Base-by-base conservation (phyloP, 92 coral and sea anemone genomes). In the Zoanthus sociatus region DNA sequence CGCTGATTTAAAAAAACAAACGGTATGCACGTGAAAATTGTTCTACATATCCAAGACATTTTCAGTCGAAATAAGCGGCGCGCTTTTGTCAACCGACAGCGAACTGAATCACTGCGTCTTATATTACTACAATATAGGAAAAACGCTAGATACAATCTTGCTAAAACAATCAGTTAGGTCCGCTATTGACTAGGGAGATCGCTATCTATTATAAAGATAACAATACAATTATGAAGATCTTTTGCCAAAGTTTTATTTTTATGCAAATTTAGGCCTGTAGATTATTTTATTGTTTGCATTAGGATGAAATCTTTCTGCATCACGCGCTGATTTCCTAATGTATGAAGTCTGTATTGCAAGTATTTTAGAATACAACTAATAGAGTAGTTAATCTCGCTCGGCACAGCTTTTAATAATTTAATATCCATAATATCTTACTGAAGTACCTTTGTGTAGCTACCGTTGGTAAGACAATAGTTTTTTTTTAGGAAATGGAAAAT, bases 181-280 rank as follows among this genome's bases (percentile, higher is more conserved):
- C 70, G 21, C 76, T 17, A 17, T 30, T 16, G 55, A 46, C 75
- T 37, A 37, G 42, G 42, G 42, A 37, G 50, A 47, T 10, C 46
- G 63, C 16, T 20, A 26, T 73, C 26, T 56, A 45, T 20, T 13
- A 42, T 5, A 16, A 15, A 81, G 61, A 81, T 54, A 81, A 31
- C 44, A 47, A 81, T 33, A 26, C 85, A 66, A 46, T 64, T 30
- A 12, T 30, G 74, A 64, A 47, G 8, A 9, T 8, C 46, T 81
- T 53, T 11, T 14, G 44, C 75, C 85, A 47, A 61, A 81, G 55
- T 50, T 37, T 60, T 17, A 51, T 18, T 55, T 48, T 47, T 81
- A 81, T 81, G 85, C 63, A 81, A 81, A 81, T 81, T 81, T 81
- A 15, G 30, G 13, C 61, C 61, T 42, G 9, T 0, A 2, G 2